Conservation (phyloP, 2,888 invertebrate species). For the Ptilodon capucinus region DNA sequence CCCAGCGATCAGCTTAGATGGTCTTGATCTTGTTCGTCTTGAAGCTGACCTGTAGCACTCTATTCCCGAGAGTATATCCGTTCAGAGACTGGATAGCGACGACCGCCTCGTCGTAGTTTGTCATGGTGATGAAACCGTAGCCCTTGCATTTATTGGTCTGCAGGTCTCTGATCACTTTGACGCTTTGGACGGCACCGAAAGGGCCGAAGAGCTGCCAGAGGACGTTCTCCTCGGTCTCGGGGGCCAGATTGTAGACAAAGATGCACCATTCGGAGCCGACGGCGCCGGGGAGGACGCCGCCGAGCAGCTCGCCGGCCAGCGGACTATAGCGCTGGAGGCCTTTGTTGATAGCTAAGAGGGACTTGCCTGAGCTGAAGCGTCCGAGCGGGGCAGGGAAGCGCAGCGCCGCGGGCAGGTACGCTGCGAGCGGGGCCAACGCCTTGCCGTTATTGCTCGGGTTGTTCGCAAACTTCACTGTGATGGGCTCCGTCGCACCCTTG, state of each 20-base stretch:
- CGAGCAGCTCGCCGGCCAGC: slow-evolving; percentile 91
- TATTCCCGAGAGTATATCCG: slow-evolving; percentile 94
- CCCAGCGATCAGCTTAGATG: slow-evolving; percentile 80
- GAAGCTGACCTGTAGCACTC: slow-evolving; percentile 96
- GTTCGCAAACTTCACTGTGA: slow-evolving; percentile 97
- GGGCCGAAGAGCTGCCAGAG: slow-evolving; percentile 98
- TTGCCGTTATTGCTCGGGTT: slow-evolving; percentile 94
- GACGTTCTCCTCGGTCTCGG: slow-evolving; percentile 97
- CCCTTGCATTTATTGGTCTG: slow-evolving; percentile 97
- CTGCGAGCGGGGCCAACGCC: slow-evolving; percentile 91
- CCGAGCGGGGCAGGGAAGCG: slow-evolving; percentile 85
- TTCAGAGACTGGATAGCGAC: slow-evolving; percentile 96
- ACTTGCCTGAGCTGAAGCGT: slow-evolving; percentile 93
- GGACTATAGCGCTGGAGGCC: slow-evolving; percentile 91
- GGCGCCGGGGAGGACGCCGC: slow-evolving; percentile 90
- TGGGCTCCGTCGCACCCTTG: slow-evolving; percentile 93
- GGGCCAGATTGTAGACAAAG: slow-evolving; percentile 97
- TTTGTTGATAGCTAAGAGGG: slow-evolving; percentile 93
- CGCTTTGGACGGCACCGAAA: slow-evolving; percentile 96
- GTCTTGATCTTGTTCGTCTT: slow-evolving; percentile 92
- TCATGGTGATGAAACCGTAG: slow-evolving; percentile 97
- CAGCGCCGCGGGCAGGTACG: slow-evolving; percentile 90
- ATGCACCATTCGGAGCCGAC: slow-evolving; percentile 93
- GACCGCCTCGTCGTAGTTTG: slow-evolving; percentile 96
- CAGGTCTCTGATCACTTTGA: slow-evolving; percentile 95